Evolutionary conservation across 1,140 invertebrate genomes (phyloP).

Genomic region (Babylonia areolata): DNA sequence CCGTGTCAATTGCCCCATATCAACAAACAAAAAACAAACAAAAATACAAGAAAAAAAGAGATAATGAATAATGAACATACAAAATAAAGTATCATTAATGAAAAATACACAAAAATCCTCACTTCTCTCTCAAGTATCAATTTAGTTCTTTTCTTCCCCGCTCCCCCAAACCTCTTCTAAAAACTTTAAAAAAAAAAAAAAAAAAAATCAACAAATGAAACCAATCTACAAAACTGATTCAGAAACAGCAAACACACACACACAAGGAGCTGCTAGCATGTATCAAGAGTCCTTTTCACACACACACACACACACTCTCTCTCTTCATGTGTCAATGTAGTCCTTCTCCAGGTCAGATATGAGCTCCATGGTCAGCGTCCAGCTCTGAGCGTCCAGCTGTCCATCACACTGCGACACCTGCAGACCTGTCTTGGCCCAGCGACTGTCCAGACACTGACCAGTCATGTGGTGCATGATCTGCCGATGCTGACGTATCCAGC

Average conservation of each 20-base stretch:
- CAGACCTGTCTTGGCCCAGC: slow-evolving; percentile 80
- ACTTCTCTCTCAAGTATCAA: too few relatives aligned
- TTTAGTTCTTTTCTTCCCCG: too few relatives aligned
- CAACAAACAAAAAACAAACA: too few relatives aligned
- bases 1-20: too few relatives aligned
- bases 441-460: slow-evolving; percentile 88
- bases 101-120: too few relatives aligned
- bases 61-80: too few relatives aligned
- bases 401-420: slow-evolving; percentile 85
- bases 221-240: neutral
- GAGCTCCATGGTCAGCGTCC: slow-evolving; percentile 73
- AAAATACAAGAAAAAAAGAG: too few relatives aligned
- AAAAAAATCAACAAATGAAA: neutral
- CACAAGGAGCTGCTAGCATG: neutral
- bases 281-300: too few relatives aligned
- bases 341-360: slow-evolving; percentile 38
- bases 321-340: slow-evolving; percentile 35
- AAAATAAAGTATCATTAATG: too few relatives aligned
- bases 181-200: neutral
- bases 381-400: slow-evolving; percentile 81
- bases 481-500: slow-evolving; percentile 84
- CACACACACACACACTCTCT: too few relatives aligned
- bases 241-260: neutral
- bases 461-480: slow-evolving; percentile 84
- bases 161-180: neutral